Evolutionary conservation across 2,797 vertebrate genomes (phyloP).

Genomic region (Parauchenoglanis ngamensis): DNA sequence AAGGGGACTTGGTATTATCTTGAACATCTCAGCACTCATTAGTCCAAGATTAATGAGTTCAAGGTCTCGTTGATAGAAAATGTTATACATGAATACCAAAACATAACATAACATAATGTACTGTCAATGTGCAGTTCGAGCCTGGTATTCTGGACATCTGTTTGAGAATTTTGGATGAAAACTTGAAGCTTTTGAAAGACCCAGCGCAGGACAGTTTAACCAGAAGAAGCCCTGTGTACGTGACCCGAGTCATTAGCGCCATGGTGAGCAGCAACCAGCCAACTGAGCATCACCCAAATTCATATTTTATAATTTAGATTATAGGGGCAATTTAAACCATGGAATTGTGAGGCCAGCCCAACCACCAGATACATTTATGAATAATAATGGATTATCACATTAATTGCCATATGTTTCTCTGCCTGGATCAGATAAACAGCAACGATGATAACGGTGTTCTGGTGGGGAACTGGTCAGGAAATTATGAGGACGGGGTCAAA

Average conservation of each 20-base stretch:
- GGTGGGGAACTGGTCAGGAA: conserved; percentile 80
- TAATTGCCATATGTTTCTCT: background rate
- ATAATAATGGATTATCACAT: background rate
- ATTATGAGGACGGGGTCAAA: conserved; percentile 80
- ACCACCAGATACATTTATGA: background rate
- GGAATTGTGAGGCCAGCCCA: background rate
- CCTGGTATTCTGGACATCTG: conserved; percentile 80
- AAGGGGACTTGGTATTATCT: background rate
- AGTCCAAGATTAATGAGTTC: background rate
- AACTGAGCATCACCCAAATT: background rate
- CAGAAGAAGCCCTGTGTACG: conserved; percentile 79
- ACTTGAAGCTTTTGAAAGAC: conserved; percentile 79
- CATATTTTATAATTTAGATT: background rate
- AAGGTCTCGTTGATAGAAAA: background rate
- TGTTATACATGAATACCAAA: background rate
- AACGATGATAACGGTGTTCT: conserved; percentile 88
- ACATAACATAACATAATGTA: background rate
- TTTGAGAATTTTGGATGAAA: conserved; percentile 81
- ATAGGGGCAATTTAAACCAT: background rate
- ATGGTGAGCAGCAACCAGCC: conserved; percentile 79
- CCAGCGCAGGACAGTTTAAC: conserved; percentile 77
- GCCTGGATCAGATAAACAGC: conserved; percentile 83
- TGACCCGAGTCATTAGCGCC: conserved; percentile 85
- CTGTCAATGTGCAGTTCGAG: conserved; percentile 78
- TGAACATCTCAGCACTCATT: background rate